Evolutionary conservation across 2,797 vertebrate species (phyloP).

Genomic region (Acestrorhynchus altus): DNA sequence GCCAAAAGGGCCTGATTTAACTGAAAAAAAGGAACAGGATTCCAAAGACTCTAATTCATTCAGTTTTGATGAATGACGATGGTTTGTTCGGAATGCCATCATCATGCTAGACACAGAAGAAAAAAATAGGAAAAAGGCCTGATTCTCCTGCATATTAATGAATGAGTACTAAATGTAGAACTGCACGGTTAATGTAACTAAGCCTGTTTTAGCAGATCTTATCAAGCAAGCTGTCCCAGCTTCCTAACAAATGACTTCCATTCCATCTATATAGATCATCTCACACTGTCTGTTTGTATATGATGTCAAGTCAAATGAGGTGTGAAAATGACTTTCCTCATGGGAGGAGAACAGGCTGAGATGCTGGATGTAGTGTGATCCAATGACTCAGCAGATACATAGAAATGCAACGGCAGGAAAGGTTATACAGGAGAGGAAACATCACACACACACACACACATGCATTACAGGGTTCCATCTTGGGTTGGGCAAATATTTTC

Average conservation of each 20-base stretch:
- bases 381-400: constrained; percentile 42
- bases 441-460: constrained; percentile 2
- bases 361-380: constrained; percentile 29
- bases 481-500: too few species aligned
- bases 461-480: neutral
- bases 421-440: neutral
- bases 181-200: constrained; percentile 19
- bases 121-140: neutral
- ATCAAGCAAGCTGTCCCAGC: constrained; percentile 18
- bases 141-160: constrained; percentile 3
- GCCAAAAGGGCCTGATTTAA: neutral
- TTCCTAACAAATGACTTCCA: constrained; percentile 29
- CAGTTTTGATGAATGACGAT: constrained; percentile 38
- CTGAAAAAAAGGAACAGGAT: neutral
- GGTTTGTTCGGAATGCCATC: constrained; percentile 1
- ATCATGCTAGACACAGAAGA: neutral
- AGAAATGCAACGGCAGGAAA: neutral
- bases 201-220: constrained; percentile 12
- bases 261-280: constrained; percentile 30
- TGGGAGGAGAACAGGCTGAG: constrained; percentile 37
- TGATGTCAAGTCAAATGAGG: constrained; percentile 45
- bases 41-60: constrained; percentile 2
- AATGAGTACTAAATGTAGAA: constrained; percentile 22
- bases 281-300: constrained; percentile 39
- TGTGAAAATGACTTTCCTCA: constrained; percentile 49